Evolutionary conservation across 2,888 invertebrate genomes (phyloP).

Genomic region (Mantis religiosa): DNA sequence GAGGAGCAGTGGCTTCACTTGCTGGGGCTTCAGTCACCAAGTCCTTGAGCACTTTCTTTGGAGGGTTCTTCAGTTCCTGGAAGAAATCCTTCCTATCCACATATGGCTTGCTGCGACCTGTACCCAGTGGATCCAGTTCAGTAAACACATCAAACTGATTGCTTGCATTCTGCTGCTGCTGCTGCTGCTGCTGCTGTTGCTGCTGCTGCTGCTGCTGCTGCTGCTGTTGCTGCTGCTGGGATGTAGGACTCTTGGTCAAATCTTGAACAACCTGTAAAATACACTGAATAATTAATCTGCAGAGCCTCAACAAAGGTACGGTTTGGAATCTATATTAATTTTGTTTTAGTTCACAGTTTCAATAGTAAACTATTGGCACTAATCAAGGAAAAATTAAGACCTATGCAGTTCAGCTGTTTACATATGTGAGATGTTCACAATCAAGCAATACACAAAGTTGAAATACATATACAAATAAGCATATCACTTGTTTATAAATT

Average conservation of each 20-base stretch:
- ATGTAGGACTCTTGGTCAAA: conserved; percentile 11
- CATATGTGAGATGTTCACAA: no score
- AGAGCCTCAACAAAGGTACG: no score
- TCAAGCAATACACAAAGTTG: no score
- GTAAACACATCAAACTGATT: conserved; percentile 77
- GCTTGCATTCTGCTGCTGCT: neutral
- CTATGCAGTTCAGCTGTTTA: no score
- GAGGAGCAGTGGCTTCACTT: conserved; percentile 36
- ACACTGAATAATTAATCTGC: neutral
- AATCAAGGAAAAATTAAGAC: no score
- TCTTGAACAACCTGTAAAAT: conserved; percentile 17
- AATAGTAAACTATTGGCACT: no score
- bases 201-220: neutral
- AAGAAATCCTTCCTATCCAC: conserved; percentile 95
- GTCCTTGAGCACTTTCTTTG: conserved; percentile 88
- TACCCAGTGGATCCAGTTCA: conserved; percentile 89
- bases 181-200: neutral
- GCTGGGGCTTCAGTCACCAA: conserved; percentile 49
- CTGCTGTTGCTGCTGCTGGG: neutral
- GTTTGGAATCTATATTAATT: no score
- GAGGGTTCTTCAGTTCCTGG: conserved; percentile 91
- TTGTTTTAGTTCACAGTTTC: no score
- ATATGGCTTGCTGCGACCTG: conserved; percentile 86
- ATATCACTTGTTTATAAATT: no score
- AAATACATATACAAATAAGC: no score